Base-by-base conservation (phyloP, 2,888 invertebrate species). In the Tinea semifulvella region DNA sequence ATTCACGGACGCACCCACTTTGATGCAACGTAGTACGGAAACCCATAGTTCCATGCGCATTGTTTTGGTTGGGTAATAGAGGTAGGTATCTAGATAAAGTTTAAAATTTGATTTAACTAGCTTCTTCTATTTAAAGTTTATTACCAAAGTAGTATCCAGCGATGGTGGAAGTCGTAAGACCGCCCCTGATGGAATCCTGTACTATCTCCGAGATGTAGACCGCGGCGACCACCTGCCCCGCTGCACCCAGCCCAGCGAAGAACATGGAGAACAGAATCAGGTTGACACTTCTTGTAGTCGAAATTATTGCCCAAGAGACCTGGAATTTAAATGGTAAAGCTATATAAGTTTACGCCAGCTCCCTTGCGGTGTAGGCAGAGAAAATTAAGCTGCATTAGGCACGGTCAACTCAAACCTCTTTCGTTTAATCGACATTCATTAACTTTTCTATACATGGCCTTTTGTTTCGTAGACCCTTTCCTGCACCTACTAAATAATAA, bases 121-220 rank as follows among this genome's bases (percentile, higher is more conserved):
- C 25, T 25, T 10, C 25, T 7, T 25, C 7, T 7, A 25, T 10
- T 25, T 10, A 25, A n/a, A n/a, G n/a, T n/a, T n/a, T n/a, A n/a
- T n/a, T 13, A 31, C 31, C 31, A 31, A 31, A 31, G 14, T 31
- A 68, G 50, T 58, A 76, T 6, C 65, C 67, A 0, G 63, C 61
- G 1, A 70, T 65, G 0, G 67, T 61, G 7, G 61, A 54, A 0
- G 77, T 65, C 1, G 74, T 62, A 1, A 76, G 52, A 0, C 65
- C 68, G 13, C 79, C 79, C 45, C 77, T 56, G 20, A 77, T 70
- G 1, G 70, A 65, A 39, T 74, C 73, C 39, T 77, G 68, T 1
- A 63, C 53, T 38, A 79, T 68, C 50, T 79, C 77, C 0, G 72
- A 62, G 16, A 79, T 69, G 52, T 61, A 79, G 4, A 79, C 66